A percentile compares a stretch with the other conserved stretches of the same genome.
These are phyloP conservation scores for Cavia aperea DNA, from an alignment of 2,113 vertebrate genomes.

Conservation along the genomic window DNA sequence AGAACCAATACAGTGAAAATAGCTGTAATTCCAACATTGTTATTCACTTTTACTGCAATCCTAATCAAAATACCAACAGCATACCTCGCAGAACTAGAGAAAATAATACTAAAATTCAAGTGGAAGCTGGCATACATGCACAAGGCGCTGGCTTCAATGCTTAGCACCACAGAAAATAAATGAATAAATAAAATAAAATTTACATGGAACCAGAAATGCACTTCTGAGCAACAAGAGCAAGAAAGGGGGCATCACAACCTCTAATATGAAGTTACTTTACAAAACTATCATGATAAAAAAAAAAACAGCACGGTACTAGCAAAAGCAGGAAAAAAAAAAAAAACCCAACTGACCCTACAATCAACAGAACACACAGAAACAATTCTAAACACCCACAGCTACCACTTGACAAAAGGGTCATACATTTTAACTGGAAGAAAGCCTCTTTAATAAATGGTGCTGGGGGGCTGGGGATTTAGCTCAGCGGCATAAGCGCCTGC, in stretches of 20 bases:
- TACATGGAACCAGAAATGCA: no score
- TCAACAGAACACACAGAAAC: neutral
- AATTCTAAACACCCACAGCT: neutral
- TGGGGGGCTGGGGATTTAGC: no score
- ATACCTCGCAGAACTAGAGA: no score
- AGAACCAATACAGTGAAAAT: neutral
- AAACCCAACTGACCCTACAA: neutral
- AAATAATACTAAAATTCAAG: no score
- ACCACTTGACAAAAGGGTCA: neutral
- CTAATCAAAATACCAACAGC: neutral
- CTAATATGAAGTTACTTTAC: neutral
- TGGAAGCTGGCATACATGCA: no score
- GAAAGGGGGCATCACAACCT: neutral
- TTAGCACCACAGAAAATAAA: no score
- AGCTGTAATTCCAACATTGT: neutral
- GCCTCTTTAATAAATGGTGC: no score
- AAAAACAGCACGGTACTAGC: neutral
- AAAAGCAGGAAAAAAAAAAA: neutral
- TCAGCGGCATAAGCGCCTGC: no score
- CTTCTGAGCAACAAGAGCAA: no score
- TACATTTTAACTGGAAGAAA: neutral
- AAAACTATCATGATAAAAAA: neutral
- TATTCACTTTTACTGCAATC: neutral
- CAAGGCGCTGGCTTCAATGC: no score
- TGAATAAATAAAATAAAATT: no score